Evolutionary conservation across 2,797 vertebrate genomes (phyloP), one percentile per base, ranked within the genome.

Genomic region (Sebastes ruberrimus): DNA sequence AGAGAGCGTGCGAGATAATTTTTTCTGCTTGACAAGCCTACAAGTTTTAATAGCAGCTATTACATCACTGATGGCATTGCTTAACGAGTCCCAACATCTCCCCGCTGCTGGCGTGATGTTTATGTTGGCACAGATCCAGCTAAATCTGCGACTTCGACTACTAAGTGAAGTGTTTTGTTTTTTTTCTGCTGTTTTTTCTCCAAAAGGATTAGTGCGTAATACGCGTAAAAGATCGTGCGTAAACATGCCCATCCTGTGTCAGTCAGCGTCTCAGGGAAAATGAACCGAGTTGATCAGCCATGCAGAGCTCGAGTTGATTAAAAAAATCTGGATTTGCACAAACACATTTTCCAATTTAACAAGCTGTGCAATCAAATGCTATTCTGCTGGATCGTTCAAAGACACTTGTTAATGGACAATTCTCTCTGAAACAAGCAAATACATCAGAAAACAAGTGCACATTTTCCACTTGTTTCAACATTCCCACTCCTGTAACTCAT

Each of bases 11-110:
- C 78, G 53, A 83, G 89, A 92, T 88, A 56, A 88, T 91, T 89
- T 91, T 90, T 85, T 42, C 38, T 78, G 84, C 84, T 83, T 89
- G 89, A 93, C 92, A 90, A 91, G 88, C 85, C 89, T 83, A 89
- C 91, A 92, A 68, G 86, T 85, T 95, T 94, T 93, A 94, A 95
- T 93, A 94, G 86, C 87, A 84, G 85, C 93, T 94, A 93, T 95
- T 95, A 95, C 93, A 94, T 94, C 92, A 93, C 61, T 89, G 91
- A 91, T 91, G 90, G 90, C 92, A 92, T 92, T 92, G 92, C 92
- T 93, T 89, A 93, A 94, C 95, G 89, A 95, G 95, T 94, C 94
- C 83, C 85, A 93, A 94, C 95, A 89, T 85, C 92, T 95, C 93
- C 53, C 93, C 91, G 69, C 86, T 86, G 91, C 88, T 93, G 88